Conservation (phyloP, 2,113 vertebrate species). For the Oxyruncus cristatus region DNA sequence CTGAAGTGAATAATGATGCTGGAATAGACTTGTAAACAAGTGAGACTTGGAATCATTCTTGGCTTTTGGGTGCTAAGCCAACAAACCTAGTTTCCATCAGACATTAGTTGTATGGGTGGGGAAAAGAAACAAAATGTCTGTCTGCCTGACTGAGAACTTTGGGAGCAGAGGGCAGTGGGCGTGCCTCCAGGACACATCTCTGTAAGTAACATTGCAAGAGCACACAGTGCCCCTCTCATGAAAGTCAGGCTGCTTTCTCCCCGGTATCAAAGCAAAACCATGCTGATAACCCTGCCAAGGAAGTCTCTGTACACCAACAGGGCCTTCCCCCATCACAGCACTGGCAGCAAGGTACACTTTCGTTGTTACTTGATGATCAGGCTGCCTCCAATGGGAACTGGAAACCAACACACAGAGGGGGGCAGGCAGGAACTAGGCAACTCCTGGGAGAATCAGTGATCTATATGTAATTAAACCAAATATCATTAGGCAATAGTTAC, state of each 20-base stretch:
- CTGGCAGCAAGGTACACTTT: neutral
- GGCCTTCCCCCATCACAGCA: neutral
- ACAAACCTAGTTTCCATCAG: neutral
- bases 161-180: neutral
- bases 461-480: neutral
- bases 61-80: neutral
- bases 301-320: neutral
- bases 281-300: neutral
- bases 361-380: neutral
- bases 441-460: neutral
- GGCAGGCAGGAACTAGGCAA: neutral
- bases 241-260: neutral
- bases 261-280: neutral
- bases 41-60: neutral
- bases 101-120: neutral
- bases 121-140: neutral
- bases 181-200: neutral
- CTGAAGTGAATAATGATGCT: neutral
- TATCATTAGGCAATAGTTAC: neutral
- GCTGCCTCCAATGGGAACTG: neutral
- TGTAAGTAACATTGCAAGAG: neutral
- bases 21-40: neutral
- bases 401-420: neutral
- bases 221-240: neutral
- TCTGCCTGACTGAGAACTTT: neutral